phyloP scores from a whole-genome alignment of 2,113 vertebrate species.

The Bucco capensis region DNA sequence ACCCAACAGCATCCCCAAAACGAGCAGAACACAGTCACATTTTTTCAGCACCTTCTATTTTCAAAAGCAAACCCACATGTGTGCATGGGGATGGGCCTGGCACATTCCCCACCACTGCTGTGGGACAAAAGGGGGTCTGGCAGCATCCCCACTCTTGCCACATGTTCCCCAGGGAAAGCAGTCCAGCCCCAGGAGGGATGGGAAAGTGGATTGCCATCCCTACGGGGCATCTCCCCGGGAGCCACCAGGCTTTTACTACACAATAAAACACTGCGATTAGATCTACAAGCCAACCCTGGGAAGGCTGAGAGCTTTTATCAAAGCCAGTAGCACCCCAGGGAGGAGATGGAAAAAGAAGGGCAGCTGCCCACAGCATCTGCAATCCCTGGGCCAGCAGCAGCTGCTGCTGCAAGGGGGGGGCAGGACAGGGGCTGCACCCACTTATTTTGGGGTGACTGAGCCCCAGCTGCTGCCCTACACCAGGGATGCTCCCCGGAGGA shows the following conservation, averaged over 20 bases:
- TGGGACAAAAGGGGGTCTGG: background rate
- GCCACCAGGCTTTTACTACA: background rate
- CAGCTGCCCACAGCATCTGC: background rate
- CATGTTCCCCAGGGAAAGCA: background rate
- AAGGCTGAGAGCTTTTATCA: slow-evolving; percentile 23
- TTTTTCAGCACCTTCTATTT: background rate
- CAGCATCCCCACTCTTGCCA: background rate
- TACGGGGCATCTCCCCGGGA: background rate
- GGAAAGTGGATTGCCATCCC: background rate
- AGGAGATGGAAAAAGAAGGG: background rate
- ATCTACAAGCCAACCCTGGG: background rate
- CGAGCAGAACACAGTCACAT: background rate
- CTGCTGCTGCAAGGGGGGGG: background rate
- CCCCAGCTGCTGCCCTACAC: fast-evolving
- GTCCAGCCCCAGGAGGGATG: background rate
- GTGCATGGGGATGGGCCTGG: background rate
- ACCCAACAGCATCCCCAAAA: background rate
- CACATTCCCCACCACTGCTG: fast-evolving
- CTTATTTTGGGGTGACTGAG: background rate
- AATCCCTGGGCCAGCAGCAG: background rate
- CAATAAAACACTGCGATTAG: background rate
- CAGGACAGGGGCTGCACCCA: fast-evolving
- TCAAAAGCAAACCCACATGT: background rate
- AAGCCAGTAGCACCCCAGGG: slow-evolving; percentile 18
- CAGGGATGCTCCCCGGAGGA: background rate